Base-by-base conservation (phyloP, 2,797 vertebrate species). In the Tragelaphus eurycerus region DNA sequence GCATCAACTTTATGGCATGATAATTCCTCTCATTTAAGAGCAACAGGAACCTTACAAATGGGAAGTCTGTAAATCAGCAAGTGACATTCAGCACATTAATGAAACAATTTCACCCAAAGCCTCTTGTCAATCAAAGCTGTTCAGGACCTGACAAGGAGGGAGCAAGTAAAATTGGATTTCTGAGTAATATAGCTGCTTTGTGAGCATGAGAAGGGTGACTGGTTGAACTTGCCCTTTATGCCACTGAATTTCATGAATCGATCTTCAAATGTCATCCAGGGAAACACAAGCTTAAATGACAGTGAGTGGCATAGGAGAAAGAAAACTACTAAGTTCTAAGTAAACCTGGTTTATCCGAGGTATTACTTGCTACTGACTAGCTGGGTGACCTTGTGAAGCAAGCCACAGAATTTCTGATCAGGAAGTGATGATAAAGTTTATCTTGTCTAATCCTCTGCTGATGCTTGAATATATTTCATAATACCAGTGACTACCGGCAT, bases 101-200 rank as follows among this genome's bases (percentile, higher is more conserved):
- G 14, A 91, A 90, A 93, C n/a, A 64, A 27, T 64, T 82, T 96
- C 54, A 81, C 38, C 90, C 88, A 86, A 55, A 92, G 59, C 12
- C 9, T 88, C 94, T 82, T 83, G 81, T 96, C 94, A 90, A 57
- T 90, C 89, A 15, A 76, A 95, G 13, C 86, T 93, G 50, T 38
- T 57, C 92, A 96, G 86, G 48, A 90, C 54, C 50, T 95, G 74
- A 90, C 55, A 95, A 97, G 76, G 25, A 71, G 48, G 7, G 57
- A 92, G 34, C 89, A 93, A 97, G 29, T 64, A 95, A 98, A 96
- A 87, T 7, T 82, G 52, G 29, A 57, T 97, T 97, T 97, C 76
- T 82, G 76, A 96, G 60, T 52, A 92, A 93, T 64, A 93, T 59
- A 84, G 50, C 46, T 97, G 23, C 48, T 96, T 85, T 94, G 14